Evolutionary conservation across 1,140 invertebrate genomes (phyloP).

Genomic region (Batillaria attramentaria): DNA sequence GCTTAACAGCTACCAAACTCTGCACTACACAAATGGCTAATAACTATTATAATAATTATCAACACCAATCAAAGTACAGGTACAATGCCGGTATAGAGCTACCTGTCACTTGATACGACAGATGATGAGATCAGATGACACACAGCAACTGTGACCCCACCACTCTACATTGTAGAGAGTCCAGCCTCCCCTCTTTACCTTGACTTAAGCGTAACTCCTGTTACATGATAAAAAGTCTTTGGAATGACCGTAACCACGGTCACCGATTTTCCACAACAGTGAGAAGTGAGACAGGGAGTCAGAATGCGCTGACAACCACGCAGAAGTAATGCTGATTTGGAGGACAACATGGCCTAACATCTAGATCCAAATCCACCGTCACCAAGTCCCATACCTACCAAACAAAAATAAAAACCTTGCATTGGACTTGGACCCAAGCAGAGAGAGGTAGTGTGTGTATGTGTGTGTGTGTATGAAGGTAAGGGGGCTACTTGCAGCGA

Average conservation of each 20-base stretch:
- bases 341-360: conserved; percentile 11
- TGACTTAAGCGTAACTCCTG: conserved; percentile 12
- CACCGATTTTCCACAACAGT: background rate
- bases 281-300: conserved; percentile 12
- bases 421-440: background rate
- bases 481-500: background rate
- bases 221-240: conserved; percentile 18
- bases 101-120: background rate
- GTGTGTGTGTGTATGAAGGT: background rate
- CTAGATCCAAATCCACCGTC: conserved; percentile 4
- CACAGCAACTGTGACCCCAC: too few species aligned
- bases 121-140: background rate
- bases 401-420: conserved; percentile 14
- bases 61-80: background rate
- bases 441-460: background rate
- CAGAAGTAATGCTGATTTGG: background rate
- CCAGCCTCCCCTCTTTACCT: too few species aligned
- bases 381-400: conserved; percentile 24
- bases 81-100: background rate
- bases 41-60: too few species aligned
- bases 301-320: background rate
- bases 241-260: background rate
- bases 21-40: too few species aligned
- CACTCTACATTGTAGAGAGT: too few species aligned
- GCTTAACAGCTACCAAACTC: too few species aligned